Evolutionary conservation across 2,113 vertebrate genomes (phyloP).

Genomic region (Serilophus lunatus): DNA sequence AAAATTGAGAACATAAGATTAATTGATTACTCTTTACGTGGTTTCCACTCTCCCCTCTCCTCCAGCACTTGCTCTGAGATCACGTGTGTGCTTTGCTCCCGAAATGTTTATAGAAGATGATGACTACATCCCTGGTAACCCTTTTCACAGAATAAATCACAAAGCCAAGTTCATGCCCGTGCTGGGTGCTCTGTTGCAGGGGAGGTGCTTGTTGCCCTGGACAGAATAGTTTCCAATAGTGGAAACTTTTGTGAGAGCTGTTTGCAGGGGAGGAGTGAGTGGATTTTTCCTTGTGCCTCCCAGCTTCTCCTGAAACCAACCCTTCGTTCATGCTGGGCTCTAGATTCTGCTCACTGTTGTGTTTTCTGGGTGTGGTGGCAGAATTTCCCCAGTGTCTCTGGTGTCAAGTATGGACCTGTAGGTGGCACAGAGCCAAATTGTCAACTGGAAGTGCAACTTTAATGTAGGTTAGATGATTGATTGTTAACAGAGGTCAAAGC

Average conservation of each 20-base stretch:
- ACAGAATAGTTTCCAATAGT: conserved; percentile 4
- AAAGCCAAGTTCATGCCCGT: not conserved
- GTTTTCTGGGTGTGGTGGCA: not conserved
- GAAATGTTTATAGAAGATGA: conserved; percentile 7
- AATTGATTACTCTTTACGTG: not conserved
- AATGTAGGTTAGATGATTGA: not conserved
- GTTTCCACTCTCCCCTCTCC: not conserved
- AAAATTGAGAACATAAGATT: not conserved
- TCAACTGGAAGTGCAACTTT: not conserved
- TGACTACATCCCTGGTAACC: conserved; percentile 29
- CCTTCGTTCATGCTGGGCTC: not conserved
- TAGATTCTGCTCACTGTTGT: not conserved
- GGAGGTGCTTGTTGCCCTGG: not conserved
- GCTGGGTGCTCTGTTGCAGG: not conserved
- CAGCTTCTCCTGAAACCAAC: not conserved
- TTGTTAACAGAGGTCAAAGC: not conserved
- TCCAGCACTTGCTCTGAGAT: not conserved
- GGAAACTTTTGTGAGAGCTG: not conserved
- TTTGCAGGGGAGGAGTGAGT: not conserved
- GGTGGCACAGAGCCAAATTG: not conserved
- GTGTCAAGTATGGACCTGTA: not conserved
- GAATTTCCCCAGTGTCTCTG: not conserved
- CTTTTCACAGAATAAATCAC: not conserved
- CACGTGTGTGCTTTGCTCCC: not conserved
- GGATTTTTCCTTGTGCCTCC: not conserved